Conservation (phyloP, 2,888 invertebrate genomes). For the Atrina japonica region DNA sequence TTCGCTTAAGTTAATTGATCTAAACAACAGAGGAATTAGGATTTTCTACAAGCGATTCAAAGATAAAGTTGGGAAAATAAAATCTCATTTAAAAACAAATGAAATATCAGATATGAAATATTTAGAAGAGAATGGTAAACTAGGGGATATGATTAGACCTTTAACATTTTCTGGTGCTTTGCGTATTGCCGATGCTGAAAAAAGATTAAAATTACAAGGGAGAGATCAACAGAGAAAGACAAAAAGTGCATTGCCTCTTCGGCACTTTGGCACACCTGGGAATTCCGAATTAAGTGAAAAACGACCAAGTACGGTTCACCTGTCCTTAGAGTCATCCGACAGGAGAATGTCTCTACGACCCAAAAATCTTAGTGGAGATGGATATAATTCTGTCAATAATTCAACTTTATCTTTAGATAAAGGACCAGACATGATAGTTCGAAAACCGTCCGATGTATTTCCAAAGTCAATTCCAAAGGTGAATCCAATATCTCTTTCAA, state of each 20-base stretch:
- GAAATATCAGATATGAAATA: constrained; percentile 29
- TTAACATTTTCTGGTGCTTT: constrained; percentile 32
- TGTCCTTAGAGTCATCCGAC: background rate
- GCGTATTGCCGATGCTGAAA: constrained; percentile 42
- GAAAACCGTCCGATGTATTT: too few relatives aligned
- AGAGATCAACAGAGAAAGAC: constrained; percentile 27
- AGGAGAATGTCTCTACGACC: background rate
- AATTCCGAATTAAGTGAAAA: too few relatives aligned
- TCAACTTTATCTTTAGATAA: too few relatives aligned
- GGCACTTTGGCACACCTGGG: too few relatives aligned
- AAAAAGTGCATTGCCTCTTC: constrained; percentile 39
- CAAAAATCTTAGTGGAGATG: background rate
- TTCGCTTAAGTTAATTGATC: constrained; percentile 39
- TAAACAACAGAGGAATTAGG: constrained; percentile 42
- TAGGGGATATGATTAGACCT: constrained; percentile 26
- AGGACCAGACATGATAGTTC: too few relatives aligned
- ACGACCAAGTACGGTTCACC: constrained; percentile 15
- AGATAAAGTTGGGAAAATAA: constrained; percentile 41
- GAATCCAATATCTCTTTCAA: too few relatives aligned
- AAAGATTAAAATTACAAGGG: constrained; percentile 40
- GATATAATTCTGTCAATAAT: too few relatives aligned
- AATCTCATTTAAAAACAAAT: constrained; percentile 33
- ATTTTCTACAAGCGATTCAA: constrained; percentile 41
- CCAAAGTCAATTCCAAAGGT: too few relatives aligned
- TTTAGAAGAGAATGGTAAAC: constrained; percentile 30